Evolutionary conservation across 2,888 invertebrate genomes (phyloP).

Genomic region (Papilio protenor): DNA sequence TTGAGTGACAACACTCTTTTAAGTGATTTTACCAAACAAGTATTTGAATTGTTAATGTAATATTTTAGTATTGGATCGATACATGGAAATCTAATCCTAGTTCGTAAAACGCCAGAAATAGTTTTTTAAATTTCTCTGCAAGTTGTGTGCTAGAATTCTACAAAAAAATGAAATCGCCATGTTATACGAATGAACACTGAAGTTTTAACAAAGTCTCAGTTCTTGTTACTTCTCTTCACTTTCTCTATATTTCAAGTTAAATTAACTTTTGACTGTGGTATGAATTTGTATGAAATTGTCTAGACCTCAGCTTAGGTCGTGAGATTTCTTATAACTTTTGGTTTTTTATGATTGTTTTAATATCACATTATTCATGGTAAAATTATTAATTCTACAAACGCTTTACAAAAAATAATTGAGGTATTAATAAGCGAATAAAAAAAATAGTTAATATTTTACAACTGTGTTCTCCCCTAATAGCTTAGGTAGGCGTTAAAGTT

Average conservation of each 20-base stretch:
- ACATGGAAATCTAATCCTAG: neutral
- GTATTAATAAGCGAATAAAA: too few species aligned
- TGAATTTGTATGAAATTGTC: slow-evolving; percentile 24
- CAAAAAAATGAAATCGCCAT: slow-evolving; percentile 10
- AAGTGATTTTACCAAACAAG: neutral
- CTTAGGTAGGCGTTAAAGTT: neutral
- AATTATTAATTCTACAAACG: neutral
- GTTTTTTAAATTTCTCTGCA: slow-evolving; percentile 17
- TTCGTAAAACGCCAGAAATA: neutral
- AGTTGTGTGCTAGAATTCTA: slow-evolving; percentile 3
- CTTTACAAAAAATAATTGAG: too few species aligned
- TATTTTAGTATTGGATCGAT: neutral
- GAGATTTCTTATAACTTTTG: too few species aligned
- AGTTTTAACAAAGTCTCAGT: slow-evolving; percentile 39
- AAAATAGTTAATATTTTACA: neutral
- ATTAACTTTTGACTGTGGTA: slow-evolving; percentile 13
- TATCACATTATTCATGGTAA: too few species aligned
- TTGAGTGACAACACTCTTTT: too few species aligned
- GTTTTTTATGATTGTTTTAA: too few species aligned
- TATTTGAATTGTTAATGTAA: neutral
- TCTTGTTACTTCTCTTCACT: slow-evolving; percentile 20
- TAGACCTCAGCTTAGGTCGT: neutral
- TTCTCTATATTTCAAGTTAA: slow-evolving; percentile 34
- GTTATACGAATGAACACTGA: slow-evolving; percentile 31
- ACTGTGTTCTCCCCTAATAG: neutral